Conservation (phyloP, 2,113 vertebrate species). For the Cryptotis parvus region DNA sequence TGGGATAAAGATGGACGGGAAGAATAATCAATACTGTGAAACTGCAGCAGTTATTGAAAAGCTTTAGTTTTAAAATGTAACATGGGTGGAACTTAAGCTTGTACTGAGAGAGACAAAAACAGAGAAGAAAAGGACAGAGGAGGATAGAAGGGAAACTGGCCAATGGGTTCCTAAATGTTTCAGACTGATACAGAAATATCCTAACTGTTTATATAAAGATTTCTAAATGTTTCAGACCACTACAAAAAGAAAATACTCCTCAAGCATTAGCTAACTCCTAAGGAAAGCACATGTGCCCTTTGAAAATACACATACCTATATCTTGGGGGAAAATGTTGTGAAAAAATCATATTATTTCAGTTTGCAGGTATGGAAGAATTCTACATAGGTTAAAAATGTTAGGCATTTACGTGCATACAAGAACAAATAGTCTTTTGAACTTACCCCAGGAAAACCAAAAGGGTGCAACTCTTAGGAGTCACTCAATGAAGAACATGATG, state of each 20-base stretch:
- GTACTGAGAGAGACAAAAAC: background rate
- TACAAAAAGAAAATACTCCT: background rate
- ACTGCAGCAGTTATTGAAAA: background rate
- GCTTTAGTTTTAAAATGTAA: background rate
- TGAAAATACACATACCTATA: background rate
- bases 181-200: background rate
- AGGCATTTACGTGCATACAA: background rate
- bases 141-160: no score
- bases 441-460: background rate
- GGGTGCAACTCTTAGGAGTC: no score
- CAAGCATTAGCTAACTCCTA: background rate
- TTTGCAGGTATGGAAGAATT: background rate
- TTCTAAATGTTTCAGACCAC: background rate
- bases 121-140: background rate
- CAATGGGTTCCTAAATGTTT: no score
- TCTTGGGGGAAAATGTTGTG: background rate
- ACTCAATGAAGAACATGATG: background rate
- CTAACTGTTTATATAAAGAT: no score
- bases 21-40: background rate
- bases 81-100: background rate
- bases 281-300: background rate
- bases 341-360: background rate
- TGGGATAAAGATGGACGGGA: background rate
- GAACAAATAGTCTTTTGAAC: background rate
- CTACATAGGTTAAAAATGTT: background rate